Base-by-base conservation (phyloP, 1,140 invertebrate genomes). In the Arctopsyche grandis region DNA sequence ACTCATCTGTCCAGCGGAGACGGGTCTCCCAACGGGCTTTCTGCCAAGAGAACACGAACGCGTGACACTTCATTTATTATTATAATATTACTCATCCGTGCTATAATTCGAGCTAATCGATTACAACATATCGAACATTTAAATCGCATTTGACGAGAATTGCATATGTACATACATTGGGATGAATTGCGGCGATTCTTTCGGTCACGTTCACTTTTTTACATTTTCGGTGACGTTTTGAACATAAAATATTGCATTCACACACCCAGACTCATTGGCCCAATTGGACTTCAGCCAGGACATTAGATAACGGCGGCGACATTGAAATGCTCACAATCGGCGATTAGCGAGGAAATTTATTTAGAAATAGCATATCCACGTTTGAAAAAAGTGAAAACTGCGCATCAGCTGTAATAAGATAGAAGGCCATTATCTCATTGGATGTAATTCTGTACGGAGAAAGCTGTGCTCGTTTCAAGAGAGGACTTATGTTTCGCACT, bases 231-330 rank as follows among this genome's bases (percentile, higher is more conserved):
- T 38, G 29, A 38, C 29, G 29, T 38, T 29, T 5, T 21, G 46
- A 71, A 46, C 48, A 21, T 70, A 79, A 79, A 75, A 79, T 79
- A 75, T 79, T 69, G 58, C 73, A 69, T 75, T 75, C 63, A 76
- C 56, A 69, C 73, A 46, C 7, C 73, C 46, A 70, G 74, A 79
- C 78, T 79, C 74, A 29, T 82, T 77, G 80, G 58, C 80, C 80
- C 74, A 82, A 77, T 82, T 82, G 80, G 80, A 79, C 1, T 22
- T 46, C n/a, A 21, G 78, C 80, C 80, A 79, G 71, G 69, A 58
- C 48, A 74, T 79, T 79, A 60, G 80, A 70, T 82, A 82, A 82
- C 71, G 78, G 46, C 5, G 63, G 19, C 66, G 80, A 69, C 80
- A 81, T 81, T 81, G 80, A 81, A 81, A 81, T 58, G 70, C 12